Evolutionary conservation across 37 sponge, comb jelly and placozoan genomes (phyloP), one percentile per base, ranked within the genome.

Genomic region (Tethya wilhelma): DNA sequence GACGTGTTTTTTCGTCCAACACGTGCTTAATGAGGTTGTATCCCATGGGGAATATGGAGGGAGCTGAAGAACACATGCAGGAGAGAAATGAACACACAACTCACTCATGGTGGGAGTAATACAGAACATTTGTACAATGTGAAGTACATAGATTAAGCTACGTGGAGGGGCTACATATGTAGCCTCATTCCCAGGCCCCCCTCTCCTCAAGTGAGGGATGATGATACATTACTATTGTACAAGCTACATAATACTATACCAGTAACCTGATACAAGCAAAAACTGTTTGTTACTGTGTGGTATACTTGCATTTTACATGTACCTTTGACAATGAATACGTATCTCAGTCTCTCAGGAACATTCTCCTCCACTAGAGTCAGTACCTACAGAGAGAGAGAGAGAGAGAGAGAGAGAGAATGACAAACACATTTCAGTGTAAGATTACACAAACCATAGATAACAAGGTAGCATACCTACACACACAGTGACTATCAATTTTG

Each of bases 21-120:
- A 91, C 66, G 39, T 76, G 84, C 56, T 91, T 91, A 19, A 82
- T 69, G 38, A 91, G 44, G 55, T 91, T 91, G 74, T 82, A 91
- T 57, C 75, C 65, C 23, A 82, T n/a, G 4, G 87, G 88, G 26
- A 91, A 86, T 72, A 91, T 59, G 30, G 59, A 57, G 0, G 92
- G 92, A 17, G 81, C 90, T 90, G 71, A 11, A 44, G 30, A 0
- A 40, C n/a, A n/a, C n/a, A n/a, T n/a, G n/a, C n/a, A n/a, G n/a
- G n/a, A n/a, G n/a, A n/a, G n/a, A n/a, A n/a, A n/a, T n/a, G n/a
- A n/a, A n/a, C n/a, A n/a, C n/a, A n/a, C n/a, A n/a, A n/a, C n/a
- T n/a, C n/a, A n/a, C n/a, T n/a, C n/a, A 67, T 49, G 53, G 53
- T 49, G 14, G 14, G 26, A 60, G 63, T 7, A 12, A 60, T n/a